Percentiles rank a stretch among this genome's conserved stretches.
phyloP scores from a whole-genome alignment of 2,797 vertebrate species.

The Loris lydekkerianus region DNA sequence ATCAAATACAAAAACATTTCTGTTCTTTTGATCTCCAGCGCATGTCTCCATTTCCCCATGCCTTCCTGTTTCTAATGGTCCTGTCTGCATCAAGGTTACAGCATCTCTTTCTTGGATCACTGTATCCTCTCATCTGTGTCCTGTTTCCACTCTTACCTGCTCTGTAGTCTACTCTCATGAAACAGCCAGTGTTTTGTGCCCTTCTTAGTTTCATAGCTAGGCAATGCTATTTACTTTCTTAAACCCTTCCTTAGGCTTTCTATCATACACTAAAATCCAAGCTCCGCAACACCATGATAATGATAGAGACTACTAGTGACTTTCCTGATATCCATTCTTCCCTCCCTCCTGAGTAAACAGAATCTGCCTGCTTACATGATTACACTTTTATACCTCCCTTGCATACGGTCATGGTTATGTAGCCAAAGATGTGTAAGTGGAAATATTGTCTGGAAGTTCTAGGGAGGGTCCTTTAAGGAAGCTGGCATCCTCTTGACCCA shows the following conservation, averaged over 20 bases:
- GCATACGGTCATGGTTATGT: not conserved
- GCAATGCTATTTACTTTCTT: not conserved
- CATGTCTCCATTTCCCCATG: not conserved
- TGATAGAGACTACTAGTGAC: not conserved
- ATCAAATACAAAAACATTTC: constrained; percentile 26
- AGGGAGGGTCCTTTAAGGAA: constrained; percentile 11
- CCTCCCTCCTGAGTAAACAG: not conserved
- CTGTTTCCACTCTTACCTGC: not conserved
- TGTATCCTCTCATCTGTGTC: not conserved
- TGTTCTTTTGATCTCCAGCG: not conserved
- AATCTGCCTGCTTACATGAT: not conserved
- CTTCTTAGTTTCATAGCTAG: no score
- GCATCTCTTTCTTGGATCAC: not conserved
- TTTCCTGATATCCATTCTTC: not conserved
- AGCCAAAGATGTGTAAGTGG: not conserved
- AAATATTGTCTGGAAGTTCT: not conserved
- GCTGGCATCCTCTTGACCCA: not conserved
- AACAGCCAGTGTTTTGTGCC: not conserved
- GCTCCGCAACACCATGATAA: not conserved
- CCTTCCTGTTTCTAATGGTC: constrained; percentile 21
- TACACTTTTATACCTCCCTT: not conserved
- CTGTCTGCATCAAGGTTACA: not conserved
- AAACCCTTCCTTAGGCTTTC: not conserved
- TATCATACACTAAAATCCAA: not conserved
- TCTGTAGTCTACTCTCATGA: not conserved